Percentiles rank a stretch among this genome's conserved stretches.
Evolutionary conservation across 2,797 vertebrate genomes (phyloP).

Genomic region (Nasua narica): DNA sequence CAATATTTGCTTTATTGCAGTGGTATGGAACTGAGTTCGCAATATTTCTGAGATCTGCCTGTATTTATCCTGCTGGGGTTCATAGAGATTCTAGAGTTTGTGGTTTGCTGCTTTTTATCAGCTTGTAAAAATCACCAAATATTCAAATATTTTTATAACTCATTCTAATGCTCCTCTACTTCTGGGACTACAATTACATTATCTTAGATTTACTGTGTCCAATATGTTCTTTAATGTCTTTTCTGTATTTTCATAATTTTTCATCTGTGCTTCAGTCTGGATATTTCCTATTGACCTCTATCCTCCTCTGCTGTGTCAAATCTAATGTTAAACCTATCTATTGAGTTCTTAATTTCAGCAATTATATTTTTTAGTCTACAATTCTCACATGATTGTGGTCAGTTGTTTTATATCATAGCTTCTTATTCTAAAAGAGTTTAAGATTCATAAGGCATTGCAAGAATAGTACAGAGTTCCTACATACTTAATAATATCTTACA

Average conservation of each 20-base stretch:
- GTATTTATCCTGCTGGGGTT: neutral
- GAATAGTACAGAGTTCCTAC: neutral
- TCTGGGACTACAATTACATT: neutral
- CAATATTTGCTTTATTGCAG: neutral
- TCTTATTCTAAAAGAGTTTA: slow-evolving; percentile 1
- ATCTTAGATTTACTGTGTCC: neutral
- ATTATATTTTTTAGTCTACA: neutral
- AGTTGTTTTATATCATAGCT: neutral
- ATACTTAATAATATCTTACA: neutral
- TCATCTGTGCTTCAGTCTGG: neutral
- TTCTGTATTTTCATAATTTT: neutral
- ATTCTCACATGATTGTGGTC: slow-evolving; percentile 10
- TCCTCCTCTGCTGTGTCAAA: slow-evolving; percentile 2
- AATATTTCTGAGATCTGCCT: neutral
- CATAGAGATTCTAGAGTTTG: neutral
- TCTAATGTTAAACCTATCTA: slow-evolving; percentile 8
- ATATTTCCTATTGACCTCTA: neutral
- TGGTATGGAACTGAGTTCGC: neutral
- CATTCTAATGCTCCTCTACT: neutral
- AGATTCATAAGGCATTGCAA: neutral
- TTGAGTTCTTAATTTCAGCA: neutral
- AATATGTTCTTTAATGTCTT: neutral
- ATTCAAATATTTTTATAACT: neutral
- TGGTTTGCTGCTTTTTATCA: neutral
- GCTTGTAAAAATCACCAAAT: neutral